Base-by-base conservation (phyloP, 2,797 vertebrate species). In the Sphenodon punctatus region DNA sequence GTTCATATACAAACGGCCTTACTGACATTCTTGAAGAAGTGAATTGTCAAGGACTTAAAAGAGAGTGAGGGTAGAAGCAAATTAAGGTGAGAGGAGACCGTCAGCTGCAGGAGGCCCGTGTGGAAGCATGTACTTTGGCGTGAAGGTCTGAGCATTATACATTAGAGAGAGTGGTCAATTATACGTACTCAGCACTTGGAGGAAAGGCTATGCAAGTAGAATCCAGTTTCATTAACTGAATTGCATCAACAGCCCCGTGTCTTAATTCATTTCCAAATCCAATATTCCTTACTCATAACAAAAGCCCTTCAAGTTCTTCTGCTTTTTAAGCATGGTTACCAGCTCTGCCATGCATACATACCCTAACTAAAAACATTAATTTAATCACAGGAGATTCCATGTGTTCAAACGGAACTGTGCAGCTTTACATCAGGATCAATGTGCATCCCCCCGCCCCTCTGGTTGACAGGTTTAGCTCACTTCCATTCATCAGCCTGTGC, bases 141-240 rank as follows among this genome's bases (percentile, higher is more conserved):
- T 41, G 53, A 46, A 58, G 42, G 43, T 39, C 23, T 61, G 22
- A 30, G 14, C 56, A 27, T 46, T 77, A n/a, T 53, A 16, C 19
- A 25, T 25, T 20, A 65, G 58, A 30, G 16, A 59, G 84, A 67
- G 43, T 8, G 65, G 76, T 67, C 32, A 78, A 11, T 64, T 71
- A 58, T 64, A 53, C 4, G 58, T 32, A 60, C 36, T 43, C 17
- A 43, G 48, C 42, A 39, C 42, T 64, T 42, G 43, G 32, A 55
- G 27, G 73, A 58, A 87, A 83, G 25, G 46, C 61, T 39, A 5
- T 58, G 53, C 56, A 68, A 87, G 58, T 51, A 75, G 27, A 23
- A 72, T 86, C 71, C 7, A 6, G 68, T 89, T 84, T 82, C 66
- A 85, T 30, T 80, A 70, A 38, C 27, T 78, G 80, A 13, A 4